Percentiles rank a stretch among this genome's conserved stretches.
Conservation (phyloP, 2,888 invertebrate genomes). For the Xylophagus ater region DNA sequence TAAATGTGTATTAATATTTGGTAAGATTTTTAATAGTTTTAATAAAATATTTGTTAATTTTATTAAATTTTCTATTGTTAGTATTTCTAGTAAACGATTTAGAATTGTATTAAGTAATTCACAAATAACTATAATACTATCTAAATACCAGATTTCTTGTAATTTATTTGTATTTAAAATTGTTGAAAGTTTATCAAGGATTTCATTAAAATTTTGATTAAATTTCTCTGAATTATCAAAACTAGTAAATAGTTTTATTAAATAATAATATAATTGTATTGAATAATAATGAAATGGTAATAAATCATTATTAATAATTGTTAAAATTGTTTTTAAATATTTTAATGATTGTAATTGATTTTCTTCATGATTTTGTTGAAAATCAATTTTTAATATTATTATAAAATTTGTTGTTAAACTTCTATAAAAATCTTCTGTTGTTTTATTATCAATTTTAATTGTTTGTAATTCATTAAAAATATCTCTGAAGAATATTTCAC, state of each 20-base stretch:
- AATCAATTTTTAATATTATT: background rate
- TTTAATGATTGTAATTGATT: no score
- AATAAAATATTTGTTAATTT: background rate
- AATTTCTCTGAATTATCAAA: background rate
- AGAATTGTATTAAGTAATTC: background rate
- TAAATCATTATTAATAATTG: no score
- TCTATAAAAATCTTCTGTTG: background rate
- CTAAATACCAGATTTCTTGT: background rate
- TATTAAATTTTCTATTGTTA: background rate
- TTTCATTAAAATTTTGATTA: slow-evolving; percentile 1
- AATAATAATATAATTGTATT: background rate
- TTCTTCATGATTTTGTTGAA: no score
- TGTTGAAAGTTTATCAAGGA: slow-evolving; percentile 4
- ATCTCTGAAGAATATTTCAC: slow-evolving; percentile 1
- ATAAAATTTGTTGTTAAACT: background rate
- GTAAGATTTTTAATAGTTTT: slow-evolving; percentile 3
- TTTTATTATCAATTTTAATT: background rate
- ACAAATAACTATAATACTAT: background rate
- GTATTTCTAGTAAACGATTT: background rate
- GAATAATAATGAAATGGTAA: slow-evolving; percentile 1
- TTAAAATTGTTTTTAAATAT: no score
- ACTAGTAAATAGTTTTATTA: background rate
- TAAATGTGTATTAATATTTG: slow-evolving; percentile 1
- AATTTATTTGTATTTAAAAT: background rate
- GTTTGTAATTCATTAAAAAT: slow-evolving; percentile 3